Base-by-base conservation (phyloP, 2,797 vertebrate species). In the Pelodytes ibericus region DNA sequence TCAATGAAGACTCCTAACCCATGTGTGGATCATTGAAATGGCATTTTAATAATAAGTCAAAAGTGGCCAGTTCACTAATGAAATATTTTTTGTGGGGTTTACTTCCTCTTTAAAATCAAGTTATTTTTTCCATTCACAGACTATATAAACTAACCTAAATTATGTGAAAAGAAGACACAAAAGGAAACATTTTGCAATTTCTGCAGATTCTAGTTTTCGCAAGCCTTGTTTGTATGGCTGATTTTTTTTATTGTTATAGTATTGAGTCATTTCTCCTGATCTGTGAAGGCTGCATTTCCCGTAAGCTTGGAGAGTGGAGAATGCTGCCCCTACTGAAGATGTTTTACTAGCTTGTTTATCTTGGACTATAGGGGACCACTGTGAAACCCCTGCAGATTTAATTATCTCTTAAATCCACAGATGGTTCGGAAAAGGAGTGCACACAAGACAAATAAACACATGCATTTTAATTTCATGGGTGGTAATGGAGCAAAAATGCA, bases 241-340 rank as follows among this genome's bases (percentile, higher is more conserved):
- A 70, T 81, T 44, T 85, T 83, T 79, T 59, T 79, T 84, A 82
- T 83, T 81, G 3, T 81, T 24, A 69, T 57, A 64, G 75, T 70
- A 84, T 79, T 65, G 30, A 77, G 75, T 81, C 29, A 83, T 83
- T 87, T 82, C 77, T 84, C 0, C 0, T 82, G 72, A 57, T 83
- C 64, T 82, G 75, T 77, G 72, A 82, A 80, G 72, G 47, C 74
- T 22, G 33, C 65, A 64, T 75, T 84, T 85, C 76, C 72, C 77
- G 67, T 61, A 84, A 61, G 79, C 80, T 41, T 81, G 72, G 79
- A 65, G 22, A 65, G 36, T 41, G 39, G 31, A n/a, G 31, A 44
- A 64, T 58, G 33, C 31, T 64, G 33, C 33, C 60, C 13, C 33
- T 64, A 25, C 47, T 41, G 36, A 29, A 57, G 18, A 44, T 57